phyloP scores from a whole-genome alignment of 1,140 invertebrate genomes.

The Chironomus tepperi region DNA sequence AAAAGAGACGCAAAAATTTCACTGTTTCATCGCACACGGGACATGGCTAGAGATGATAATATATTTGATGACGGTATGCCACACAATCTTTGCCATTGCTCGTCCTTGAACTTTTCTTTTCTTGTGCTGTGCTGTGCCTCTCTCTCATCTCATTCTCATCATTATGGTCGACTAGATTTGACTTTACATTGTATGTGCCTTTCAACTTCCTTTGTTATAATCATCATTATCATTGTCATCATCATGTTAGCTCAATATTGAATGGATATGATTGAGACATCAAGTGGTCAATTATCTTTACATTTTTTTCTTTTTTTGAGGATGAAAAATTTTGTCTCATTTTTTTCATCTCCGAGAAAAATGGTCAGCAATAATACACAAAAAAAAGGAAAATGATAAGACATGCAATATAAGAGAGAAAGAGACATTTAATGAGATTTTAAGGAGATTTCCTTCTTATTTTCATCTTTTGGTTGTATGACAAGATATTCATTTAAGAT shows the following conservation, averaged over 20 bases:
- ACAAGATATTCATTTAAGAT: too few relatives aligned
- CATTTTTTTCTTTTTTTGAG: not conserved
- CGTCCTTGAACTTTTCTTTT: slow-evolving; percentile 20
- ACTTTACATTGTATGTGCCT: not conserved
- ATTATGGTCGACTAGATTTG: not conserved
- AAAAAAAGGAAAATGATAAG: too few relatives aligned
- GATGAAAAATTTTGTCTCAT: not conserved
- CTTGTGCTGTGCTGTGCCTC: not conserved
- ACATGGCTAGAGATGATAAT: slow-evolving; percentile 6
- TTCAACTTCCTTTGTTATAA: too few relatives aligned
- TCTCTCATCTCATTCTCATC: not conserved
- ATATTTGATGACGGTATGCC: not conserved
- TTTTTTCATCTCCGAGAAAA: too few relatives aligned
- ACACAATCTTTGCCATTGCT: not conserved
- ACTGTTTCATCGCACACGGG: not conserved
- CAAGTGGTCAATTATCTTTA: slow-evolving; percentile 18
- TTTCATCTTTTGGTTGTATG: too few relatives aligned
- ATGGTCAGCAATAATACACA: too few relatives aligned
- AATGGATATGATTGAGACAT: not conserved
- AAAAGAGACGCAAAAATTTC: too few relatives aligned
- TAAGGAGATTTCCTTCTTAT: too few relatives aligned
- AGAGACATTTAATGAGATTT: too few relatives aligned
- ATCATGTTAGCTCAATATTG: not conserved
- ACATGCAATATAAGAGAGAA: too few relatives aligned
- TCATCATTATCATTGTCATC: too few relatives aligned